Conservation (phyloP, 2,888 invertebrate genomes). For the Dryobota labecula region DNA sequence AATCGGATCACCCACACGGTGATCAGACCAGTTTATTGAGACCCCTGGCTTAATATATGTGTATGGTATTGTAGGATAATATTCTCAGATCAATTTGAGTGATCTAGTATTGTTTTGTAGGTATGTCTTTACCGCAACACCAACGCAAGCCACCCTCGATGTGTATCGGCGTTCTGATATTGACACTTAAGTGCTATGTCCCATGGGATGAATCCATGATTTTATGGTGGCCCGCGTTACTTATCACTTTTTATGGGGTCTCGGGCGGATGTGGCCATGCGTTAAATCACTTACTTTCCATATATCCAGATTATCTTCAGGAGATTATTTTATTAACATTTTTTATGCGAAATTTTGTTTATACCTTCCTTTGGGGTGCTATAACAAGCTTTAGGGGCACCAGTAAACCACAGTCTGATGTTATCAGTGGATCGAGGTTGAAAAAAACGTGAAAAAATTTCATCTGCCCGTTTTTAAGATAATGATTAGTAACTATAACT, state of each 20-base stretch:
- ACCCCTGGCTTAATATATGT: slow-evolving; percentile 25
- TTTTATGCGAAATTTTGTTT: slow-evolving; percentile 45
- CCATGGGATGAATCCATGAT: slow-evolving; percentile 75
- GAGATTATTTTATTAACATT: slow-evolving; percentile 53
- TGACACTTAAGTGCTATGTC: slow-evolving; percentile 73
- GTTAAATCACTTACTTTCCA: slow-evolving; percentile 65
- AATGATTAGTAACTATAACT: not conserved
- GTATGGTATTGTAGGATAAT: slow-evolving; percentile 17
- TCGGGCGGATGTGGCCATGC: slow-evolving; percentile 60
- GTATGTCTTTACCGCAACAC: slow-evolving; percentile 72
- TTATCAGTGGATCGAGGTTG: not conserved
- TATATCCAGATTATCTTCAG: slow-evolving; percentile 56
- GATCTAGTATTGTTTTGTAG: slow-evolving; percentile 64
- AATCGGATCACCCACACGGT: slow-evolving; percentile 54
- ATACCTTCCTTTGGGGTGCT: not conserved
- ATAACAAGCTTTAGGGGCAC: not conserved
- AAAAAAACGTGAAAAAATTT: too few species aligned
- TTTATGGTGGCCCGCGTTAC: slow-evolving; percentile 79
- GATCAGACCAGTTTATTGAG: slow-evolving; percentile 34
- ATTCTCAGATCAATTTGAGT: slow-evolving; percentile 59
- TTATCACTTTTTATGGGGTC: slow-evolving; percentile 80
- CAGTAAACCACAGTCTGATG: not conserved
- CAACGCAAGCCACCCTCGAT: slow-evolving; percentile 73
- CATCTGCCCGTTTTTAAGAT: too few species aligned
- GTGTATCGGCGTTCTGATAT: slow-evolving; percentile 74